These are phyloP conservation scores for Malurus alboscapulatus DNA, from an alignment of 2,113 vertebrate genomes.

Conservation along the genomic window DNA sequence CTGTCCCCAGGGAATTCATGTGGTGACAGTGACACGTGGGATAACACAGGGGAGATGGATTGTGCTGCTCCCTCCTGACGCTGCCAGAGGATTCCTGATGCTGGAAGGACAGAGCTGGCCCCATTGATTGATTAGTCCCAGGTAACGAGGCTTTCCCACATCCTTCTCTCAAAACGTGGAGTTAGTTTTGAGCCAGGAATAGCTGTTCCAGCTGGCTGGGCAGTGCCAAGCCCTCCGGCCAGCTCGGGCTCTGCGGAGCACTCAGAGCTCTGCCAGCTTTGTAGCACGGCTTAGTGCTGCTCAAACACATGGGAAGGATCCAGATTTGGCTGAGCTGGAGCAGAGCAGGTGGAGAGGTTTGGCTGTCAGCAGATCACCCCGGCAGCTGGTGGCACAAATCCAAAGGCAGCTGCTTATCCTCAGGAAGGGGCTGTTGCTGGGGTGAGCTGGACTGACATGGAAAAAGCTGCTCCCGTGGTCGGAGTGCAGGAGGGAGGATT, in stretches of 20 bases:
- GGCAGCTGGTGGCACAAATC: constrained; percentile 49
- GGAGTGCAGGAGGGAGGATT: not conserved
- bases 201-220: constrained; percentile 30
- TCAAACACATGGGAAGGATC: not conserved
- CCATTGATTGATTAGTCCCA: constrained; percentile 39
- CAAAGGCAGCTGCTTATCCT: constrained; percentile 60
- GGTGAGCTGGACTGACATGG: not conserved
- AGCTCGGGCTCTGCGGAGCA: accelerated
- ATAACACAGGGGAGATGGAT: not conserved
- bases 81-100: not conserved
- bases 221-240: not conserved
- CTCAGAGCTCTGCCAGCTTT: constrained; percentile 2
- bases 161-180: not conserved
- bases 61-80: not conserved
- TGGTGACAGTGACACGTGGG: not conserved
- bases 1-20: not conserved
- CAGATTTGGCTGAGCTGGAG: constrained; percentile 22
- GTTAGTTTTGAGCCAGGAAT: not conserved
- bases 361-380: constrained; percentile 39
- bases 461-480: not conserved
- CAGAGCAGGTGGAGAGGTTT: constrained; percentile 49
- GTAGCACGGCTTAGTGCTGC: not conserved
- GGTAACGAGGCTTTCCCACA: constrained; percentile 5
- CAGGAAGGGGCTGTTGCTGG: constrained; percentile 37
- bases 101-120: not conserved